A percentile compares a stretch with the other conserved stretches of the same genome.
These are phyloP conservation scores for Polydesmus complanatus DNA, from an alignment of 2,888 invertebrate genomes.

Conservation along the genomic window DNA sequence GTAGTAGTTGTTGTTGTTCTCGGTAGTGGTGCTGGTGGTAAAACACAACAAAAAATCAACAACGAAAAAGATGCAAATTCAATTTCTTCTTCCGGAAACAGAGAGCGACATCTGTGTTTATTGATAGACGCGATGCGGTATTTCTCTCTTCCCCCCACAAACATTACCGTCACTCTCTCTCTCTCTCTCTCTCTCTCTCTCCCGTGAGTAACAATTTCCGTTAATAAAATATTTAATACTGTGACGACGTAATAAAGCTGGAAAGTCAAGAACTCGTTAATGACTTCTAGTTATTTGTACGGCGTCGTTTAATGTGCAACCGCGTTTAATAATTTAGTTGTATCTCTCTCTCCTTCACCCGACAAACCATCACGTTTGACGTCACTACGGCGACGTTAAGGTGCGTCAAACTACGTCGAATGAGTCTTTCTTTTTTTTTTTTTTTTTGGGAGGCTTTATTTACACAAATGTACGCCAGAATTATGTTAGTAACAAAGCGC, in stretches of 20 bases:
- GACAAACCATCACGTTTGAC: not conserved
- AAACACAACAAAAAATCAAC: no score
- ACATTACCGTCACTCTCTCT: no score
- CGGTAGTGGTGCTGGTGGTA: no score
- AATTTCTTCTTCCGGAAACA: not conserved
- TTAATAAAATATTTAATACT: not conserved
- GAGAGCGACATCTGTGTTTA: not conserved
- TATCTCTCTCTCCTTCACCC: not conserved
- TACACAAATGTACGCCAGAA: not conserved
- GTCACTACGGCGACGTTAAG: not conserved
- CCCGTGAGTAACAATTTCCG: not conserved
- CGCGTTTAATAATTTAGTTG: not conserved
- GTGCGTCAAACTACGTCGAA: no score
- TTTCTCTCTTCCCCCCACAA: not conserved
- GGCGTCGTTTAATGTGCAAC: not conserved
- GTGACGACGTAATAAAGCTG: not conserved
- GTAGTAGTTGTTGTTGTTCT: no score
- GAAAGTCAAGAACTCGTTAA: not conserved
- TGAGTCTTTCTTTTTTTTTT: no score
- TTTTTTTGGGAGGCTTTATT: no score
- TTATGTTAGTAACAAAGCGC: not conserved
- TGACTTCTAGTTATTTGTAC: not conserved
- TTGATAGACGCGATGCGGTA: not conserved
- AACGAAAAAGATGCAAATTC: not conserved
- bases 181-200: no score